Evolutionary conservation across 2,888 invertebrate species (phyloP), one percentile per base, ranked within the genome.

Genomic region (Pristionchus fissidentatus): DNA sequence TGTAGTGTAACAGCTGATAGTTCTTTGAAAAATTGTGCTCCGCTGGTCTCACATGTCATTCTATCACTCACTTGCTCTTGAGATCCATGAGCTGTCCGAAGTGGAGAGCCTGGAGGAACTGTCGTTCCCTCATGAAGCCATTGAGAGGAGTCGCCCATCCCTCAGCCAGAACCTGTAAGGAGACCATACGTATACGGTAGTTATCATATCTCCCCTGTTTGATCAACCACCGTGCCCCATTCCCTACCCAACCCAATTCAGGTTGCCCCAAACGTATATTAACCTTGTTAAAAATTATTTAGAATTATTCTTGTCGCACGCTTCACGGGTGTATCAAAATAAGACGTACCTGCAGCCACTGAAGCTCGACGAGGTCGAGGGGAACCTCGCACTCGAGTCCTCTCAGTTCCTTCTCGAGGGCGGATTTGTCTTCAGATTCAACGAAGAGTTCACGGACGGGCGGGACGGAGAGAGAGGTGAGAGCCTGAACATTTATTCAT

Each of bases 121-220:
- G 96, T 83, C 95, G 94, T 94, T 99, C 99, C 49, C 96, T 94
- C 99, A 99, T 99, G 92, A 99, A 99, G 22, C 99, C 99, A 89
- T 95, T 95, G 22, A 99, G 94, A 0, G 99, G 99, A 82, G 96
- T 95, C 0, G 98, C 98, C 99, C 99, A 99, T 0, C 99, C 99
- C 94, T 99, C 99, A 1, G 97, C 95, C 60, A 99, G 93, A 0
- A 99, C 95, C 91, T 94, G 84, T 7, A 35, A 15, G 38, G 19
- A 55, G n/a, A n/a, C n/a, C n/a, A n/a, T n/a, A n/a, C n/a, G n/a
- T n/a, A n/a, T n/a, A n/a, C n/a, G n/a, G 4, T 15, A 19, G 8
- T 55, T 55, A 62, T n/a, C 15, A 32, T 32, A 62, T 62, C 8
- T 41, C n/a, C n/a, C 35, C 3, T 73, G 29, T 73, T 7, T n/a